A percentile compares a stretch with the other conserved stretches of the same genome.
phyloP scores from a whole-genome alignment of 1,140 invertebrate genomes.

The Rhysida immarginata region DNA sequence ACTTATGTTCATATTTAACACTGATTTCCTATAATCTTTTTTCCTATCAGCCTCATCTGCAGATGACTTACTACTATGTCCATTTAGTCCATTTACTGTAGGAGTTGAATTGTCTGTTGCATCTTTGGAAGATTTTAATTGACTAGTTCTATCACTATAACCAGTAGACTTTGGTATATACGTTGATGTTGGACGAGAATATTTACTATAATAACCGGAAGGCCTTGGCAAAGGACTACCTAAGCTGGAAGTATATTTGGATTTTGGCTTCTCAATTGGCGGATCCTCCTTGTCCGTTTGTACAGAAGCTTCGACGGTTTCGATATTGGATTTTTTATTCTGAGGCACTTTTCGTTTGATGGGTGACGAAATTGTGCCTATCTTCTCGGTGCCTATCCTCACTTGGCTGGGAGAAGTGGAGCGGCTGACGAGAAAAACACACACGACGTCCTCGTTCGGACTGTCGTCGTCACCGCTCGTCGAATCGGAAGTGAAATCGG shows the following conservation, averaged over 20 bases:
- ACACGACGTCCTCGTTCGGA: conserved; percentile 7
- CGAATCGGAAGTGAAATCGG: conserved; percentile 15
- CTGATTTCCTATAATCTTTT: conserved; percentile 28
- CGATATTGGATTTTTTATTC: neutral
- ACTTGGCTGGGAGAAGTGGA: conserved; percentile 4
- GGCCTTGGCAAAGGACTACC: too few relatives aligned
- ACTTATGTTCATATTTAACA: conserved; percentile 23
- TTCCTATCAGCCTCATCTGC: neutral
- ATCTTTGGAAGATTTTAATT: too few relatives aligned
- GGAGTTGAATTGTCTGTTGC: too few relatives aligned
- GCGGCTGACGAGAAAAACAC: neutral
- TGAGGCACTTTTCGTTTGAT: neutral
- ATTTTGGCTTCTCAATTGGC: too few relatives aligned
- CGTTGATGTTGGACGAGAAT: too few relatives aligned
- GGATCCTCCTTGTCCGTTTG: neutral
- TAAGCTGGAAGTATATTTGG: too few relatives aligned
- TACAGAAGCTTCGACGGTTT: neutral
- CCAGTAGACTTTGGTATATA: too few relatives aligned
- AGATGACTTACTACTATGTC: neutral
- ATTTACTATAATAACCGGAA: too few relatives aligned
- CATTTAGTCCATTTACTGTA: too few relatives aligned
- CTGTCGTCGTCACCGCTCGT: conserved; percentile 1
- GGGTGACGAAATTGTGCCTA: neutral
- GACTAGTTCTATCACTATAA: too few relatives aligned
- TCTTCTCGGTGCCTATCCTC: too few relatives aligned